A percentile compares a stretch with the other conserved stretches of the same genome.
These are phyloP conservation scores for Candoia aspera DNA, from an alignment of 2,113 vertebrate species.

Conservation along the genomic window DNA sequence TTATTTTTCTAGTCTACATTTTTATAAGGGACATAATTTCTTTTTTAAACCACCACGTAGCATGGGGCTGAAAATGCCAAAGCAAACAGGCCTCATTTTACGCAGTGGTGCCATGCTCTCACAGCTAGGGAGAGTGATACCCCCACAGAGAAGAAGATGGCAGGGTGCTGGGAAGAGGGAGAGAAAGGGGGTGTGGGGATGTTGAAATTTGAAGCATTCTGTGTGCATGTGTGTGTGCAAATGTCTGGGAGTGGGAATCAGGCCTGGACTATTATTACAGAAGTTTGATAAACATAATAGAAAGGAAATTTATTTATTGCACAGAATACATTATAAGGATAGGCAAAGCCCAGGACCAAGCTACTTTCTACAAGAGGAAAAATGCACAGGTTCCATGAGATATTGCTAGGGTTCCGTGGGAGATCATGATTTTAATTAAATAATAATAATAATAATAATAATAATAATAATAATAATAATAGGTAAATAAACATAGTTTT, in stretches of 20 bases:
- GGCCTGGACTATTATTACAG: not conserved
- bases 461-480: no score
- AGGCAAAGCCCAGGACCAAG: no score
- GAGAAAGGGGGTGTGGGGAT: not conserved
- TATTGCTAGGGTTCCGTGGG: no score
- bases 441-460: no score
- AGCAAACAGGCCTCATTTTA: conserved; percentile 27
- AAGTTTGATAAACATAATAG: not conserved
- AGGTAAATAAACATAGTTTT: no score
- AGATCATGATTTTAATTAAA: no score
- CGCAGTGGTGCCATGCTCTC: not conserved
- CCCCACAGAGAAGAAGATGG: not conserved
- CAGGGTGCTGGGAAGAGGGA: rapidly evolving
- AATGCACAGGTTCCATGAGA: no score
- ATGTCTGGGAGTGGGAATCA: not conserved
- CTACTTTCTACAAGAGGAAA: no score
- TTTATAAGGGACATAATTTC: conserved; percentile 37
- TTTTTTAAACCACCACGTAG: conserved; percentile 36
- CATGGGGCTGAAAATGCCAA: not conserved
- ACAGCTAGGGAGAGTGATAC: not conserved
- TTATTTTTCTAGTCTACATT: conserved; percentile 50
- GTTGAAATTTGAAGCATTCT: not conserved
- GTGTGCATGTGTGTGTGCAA: not conserved
- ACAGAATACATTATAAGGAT: not conserved
- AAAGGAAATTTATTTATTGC: not conserved